These are phyloP conservation scores for Periophthalmus magnuspinnatus DNA, from an alignment of 2,797 vertebrate genomes.

Conservation along the genomic window DNA sequence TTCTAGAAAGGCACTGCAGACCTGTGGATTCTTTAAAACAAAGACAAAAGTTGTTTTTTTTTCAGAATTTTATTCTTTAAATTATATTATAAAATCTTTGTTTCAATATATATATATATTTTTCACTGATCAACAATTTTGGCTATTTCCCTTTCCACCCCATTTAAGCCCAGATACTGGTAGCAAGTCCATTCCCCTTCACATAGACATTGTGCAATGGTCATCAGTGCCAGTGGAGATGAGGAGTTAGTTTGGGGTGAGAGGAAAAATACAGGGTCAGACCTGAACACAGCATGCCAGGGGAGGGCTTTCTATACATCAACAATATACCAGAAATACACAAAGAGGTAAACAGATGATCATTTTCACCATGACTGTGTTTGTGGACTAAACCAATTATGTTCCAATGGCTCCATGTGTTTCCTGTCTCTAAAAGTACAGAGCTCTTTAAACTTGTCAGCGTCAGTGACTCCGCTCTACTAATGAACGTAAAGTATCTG, in stretches of 20 bases:
- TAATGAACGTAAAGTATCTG: slow-evolving; percentile 34
- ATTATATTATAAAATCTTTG: slow-evolving; percentile 83
- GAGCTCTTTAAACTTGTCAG: slow-evolving; percentile 32
- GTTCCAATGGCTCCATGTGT: slow-evolving; percentile 65
- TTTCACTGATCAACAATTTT: slow-evolving; percentile 73
- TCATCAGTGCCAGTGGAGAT: slow-evolving; percentile 57
- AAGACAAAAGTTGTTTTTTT: slow-evolving; percentile 44
- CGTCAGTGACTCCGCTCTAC: slow-evolving; percentile 29
- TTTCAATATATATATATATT: slow-evolving; percentile 53
- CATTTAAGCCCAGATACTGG: slow-evolving; percentile 53
- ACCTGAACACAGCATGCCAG: slow-evolving; percentile 69
- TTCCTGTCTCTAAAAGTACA: slow-evolving; percentile 50
- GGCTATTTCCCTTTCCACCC: slow-evolving; percentile 68
- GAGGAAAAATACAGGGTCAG: slow-evolving; percentile 38
- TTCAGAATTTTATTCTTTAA: slow-evolving; percentile 80
- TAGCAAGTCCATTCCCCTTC: slow-evolving; percentile 56
- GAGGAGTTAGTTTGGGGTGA: slow-evolving; percentile 17
- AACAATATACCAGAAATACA: slow-evolving; percentile 65
- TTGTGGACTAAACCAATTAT: slow-evolving; percentile 51
- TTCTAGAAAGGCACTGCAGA: too few species aligned
- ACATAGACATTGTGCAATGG: slow-evolving; percentile 69
- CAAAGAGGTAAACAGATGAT: slow-evolving; percentile 59
- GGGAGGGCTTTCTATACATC: slow-evolving; percentile 55
- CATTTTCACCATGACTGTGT: slow-evolving; percentile 59
- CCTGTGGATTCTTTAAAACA: neutral